Base-by-base conservation (phyloP, 53 echinoderm and acorn worm species). In the Actinopyga echinites region DNA sequence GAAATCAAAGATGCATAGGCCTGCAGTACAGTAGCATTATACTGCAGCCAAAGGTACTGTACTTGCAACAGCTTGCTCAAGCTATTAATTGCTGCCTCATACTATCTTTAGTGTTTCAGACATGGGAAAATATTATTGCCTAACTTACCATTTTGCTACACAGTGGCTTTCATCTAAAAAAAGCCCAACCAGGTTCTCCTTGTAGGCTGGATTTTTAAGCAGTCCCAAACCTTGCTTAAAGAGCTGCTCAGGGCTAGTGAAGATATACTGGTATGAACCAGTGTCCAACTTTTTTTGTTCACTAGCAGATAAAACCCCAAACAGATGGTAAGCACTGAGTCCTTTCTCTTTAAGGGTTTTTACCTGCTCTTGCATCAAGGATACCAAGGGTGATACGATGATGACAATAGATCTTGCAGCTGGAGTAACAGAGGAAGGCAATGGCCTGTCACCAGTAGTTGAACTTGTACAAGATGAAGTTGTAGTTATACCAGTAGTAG, bases 141-240 rank as follows among this genome's bases (percentile, higher is more conserved):
- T 26, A 20, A 67, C 68, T 67, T 30, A 74, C 74, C 45, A 29
- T 56, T 83, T 30, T 55, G 28, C n/a, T 56, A 83, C 58, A 15
- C 31, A 56, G 30, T 65, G 69, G 45, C 56, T 65, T 31, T 83
- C 83, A 45, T 83, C 83, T 31, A 83, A 11, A n/a, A 83, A 83
- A 30, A 83, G 21, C 34, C 83, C 83, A 67, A 65, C 65, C 26
- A 83, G 55, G 6, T 29, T 64, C 17, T 40, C 5, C 6, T 40
- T 40, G 40, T 40, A 40, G 2, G 5, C 6, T 40, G 40, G 2
- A 3, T 40, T 40, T 5, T 40, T 5, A 40, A 40, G 40, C 2
- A 40, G 40, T 40, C 2, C 40, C 40, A 40, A 5, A 3, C 40
- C 40, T 40, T 40, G 40, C 6, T 40, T 40, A 5, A 40, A 40